Conservation (phyloP, 2,888 invertebrate genomes). For the Miltochrista miniata region DNA sequence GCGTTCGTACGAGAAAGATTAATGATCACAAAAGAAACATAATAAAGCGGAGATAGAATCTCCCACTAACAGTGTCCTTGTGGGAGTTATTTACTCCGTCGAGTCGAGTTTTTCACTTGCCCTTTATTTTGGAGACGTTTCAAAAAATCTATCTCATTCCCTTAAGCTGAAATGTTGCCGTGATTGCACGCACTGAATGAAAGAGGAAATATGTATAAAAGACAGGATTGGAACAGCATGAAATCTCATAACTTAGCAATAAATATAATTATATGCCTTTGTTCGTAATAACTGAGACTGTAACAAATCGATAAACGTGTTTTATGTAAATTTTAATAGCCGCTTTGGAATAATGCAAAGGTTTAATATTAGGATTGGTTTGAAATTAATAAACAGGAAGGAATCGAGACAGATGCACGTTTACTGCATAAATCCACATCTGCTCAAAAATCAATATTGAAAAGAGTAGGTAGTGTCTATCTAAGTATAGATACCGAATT, state of each 20-base stretch:
- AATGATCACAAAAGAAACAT: conserved; percentile 84
- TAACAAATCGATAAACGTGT: conserved; percentile 57
- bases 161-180: conserved; percentile 27
- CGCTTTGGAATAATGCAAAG: conserved; percentile 25
- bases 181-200: conserved; percentile 19
- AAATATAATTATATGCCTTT: conserved; percentile 38
- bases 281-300: conserved; percentile 45
- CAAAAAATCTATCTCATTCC: conserved; percentile 45
- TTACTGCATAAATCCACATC: conserved; percentile 42
- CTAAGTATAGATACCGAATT: too few relatives aligned
- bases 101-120: conserved; percentile 77
- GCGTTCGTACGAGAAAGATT: conserved; percentile 84
- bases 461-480: too few relatives aligned
- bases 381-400: conserved; percentile 37
- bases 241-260: conserved; percentile 27
- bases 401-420: conserved; percentile 1
- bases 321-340: conserved; percentile 19
- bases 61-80: conserved; percentile 83
- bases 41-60: conserved; percentile 83
- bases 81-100: conserved; percentile 80
- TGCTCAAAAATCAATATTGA: background rate
- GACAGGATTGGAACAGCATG: conserved; percentile 5
- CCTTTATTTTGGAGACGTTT: conserved; percentile 64
- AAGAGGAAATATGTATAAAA: conserved; percentile 1
- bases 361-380: conserved; percentile 38